Percentiles rank a stretch among this genome's conserved stretches.
phyloP scores from a whole-genome alignment of 2,113 vertebrate genomes.

The Psephotus haematonotus region DNA sequence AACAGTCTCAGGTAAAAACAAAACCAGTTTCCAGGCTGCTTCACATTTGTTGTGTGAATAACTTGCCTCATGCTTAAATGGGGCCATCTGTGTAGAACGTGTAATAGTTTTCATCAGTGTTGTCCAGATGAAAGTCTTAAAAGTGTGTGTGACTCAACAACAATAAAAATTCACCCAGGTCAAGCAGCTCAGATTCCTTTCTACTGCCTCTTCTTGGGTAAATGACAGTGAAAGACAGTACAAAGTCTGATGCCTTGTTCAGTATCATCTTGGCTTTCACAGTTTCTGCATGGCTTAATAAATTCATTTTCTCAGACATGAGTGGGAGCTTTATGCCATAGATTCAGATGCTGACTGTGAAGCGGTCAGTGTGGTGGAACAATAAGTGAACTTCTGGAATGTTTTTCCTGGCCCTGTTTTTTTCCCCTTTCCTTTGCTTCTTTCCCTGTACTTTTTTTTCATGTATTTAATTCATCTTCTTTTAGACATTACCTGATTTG shows the following conservation, averaged over 20 bases:
- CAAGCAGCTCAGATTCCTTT: not conserved
- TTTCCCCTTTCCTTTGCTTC: not conserved
- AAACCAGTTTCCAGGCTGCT: not conserved
- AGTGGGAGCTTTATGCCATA: not conserved
- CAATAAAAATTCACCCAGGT: not conserved
- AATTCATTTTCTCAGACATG: conserved; percentile 4
- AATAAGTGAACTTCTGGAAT: not conserved
- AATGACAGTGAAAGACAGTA: not conserved
- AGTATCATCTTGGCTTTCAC: not conserved
- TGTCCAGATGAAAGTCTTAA: not conserved
- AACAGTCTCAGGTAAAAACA: conserved; percentile 92
- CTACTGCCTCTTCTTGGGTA: not conserved
- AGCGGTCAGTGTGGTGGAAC: not conserved
- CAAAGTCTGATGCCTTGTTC: not conserved
- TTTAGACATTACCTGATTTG: not conserved
- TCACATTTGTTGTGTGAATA: not conserved
- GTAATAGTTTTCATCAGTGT: not conserved
- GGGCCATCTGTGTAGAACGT: not conserved
- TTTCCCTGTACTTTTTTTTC: not conserved
- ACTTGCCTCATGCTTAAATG: not conserved
- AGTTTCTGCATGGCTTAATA: not conserved
- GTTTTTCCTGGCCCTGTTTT: not conserved
- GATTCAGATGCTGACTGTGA: not conserved
- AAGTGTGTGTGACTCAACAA: accelerated
- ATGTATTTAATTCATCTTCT: not conserved